Evolutionary conservation across 1,140 invertebrate species (phyloP), one percentile per base, ranked within the genome.

Genomic region (Drosophila setifemur): DNA sequence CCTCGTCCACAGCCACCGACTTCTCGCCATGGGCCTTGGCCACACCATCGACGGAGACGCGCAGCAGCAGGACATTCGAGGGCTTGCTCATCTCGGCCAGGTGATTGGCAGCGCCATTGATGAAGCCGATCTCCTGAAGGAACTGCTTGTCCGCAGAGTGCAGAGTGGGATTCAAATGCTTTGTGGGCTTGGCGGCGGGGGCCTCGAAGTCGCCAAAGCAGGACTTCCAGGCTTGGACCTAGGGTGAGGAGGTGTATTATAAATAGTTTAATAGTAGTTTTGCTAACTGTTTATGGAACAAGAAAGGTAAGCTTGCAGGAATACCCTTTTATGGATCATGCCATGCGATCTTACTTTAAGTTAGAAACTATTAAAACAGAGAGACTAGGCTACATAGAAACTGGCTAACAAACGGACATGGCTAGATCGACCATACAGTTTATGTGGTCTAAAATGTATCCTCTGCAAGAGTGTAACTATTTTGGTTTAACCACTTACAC

Each of bases 111-210:
- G 95, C 92, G 42, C 92, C 91, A 77, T 93, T 92, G 8, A 95
- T 90, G 29, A 93, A 89, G 68, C 93, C 92, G 12, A 95, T 88
- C 89, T 95, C 93, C 73, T 93, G 91, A 1, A 95, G 86, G 76
- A 95, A 95, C 64, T 93, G 92, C 18, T 92, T 91, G 77, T 95
- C 94, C 63, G 93, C 93, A 23, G 93, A 93, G 29, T 94, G 93
- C 19, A 92, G 71, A 31, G 89, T 73, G 25, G 91, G 90, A 89
- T 95, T 93, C 61, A 94, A 77, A 90, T 93, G 87, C 76, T 92
- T 88, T 66, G 33, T 83, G 90, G 88, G 77, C 92, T 92, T 29
- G 42, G 73, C 69, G 26, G 68, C 54, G 4, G 91, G 89, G 43
- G 86, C 81, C 48, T 90, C 87, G 1, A 93, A 83, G 23, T 91